Conservation (phyloP, 2,888 invertebrate genomes). For the Melinaea menophilus region DNA sequence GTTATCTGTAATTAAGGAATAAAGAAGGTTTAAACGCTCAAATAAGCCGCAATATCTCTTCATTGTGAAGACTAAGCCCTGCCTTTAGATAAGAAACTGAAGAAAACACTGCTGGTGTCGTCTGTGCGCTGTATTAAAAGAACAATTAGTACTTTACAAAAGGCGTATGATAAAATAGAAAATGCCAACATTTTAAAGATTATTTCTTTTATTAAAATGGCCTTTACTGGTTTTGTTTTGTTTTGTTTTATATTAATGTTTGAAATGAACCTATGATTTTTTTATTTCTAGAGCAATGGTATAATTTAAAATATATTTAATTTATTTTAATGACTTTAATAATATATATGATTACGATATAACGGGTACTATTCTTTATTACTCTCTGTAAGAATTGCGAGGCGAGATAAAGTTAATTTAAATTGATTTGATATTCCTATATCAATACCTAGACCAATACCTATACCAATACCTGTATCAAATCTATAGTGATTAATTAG, state of each 20-base stretch:
- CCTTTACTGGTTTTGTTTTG: background rate
- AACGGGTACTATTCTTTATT: too few species aligned
- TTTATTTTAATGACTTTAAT: too few species aligned
- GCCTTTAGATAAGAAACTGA: conserved; percentile 21
- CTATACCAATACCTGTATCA: too few species aligned
- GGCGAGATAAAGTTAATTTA: too few species aligned
- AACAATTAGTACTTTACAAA: conserved; percentile 1
- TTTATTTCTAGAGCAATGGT: too few species aligned
- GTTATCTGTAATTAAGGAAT: conserved; percentile 18
- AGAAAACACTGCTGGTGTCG: conserved; percentile 14
- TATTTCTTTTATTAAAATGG: background rate
- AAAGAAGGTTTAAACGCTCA: conserved; percentile 20
- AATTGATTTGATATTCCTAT: too few species aligned
- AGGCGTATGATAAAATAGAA: background rate
- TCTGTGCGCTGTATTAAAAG: background rate
- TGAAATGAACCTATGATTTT: too few species aligned
- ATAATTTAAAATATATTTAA: too few species aligned
- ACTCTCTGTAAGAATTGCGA: too few species aligned
- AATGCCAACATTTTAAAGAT: background rate
- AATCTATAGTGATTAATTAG: too few species aligned
- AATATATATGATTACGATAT: too few species aligned
- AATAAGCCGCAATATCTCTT: conserved; percentile 23
- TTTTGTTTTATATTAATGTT: background rate
- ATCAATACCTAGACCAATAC: too few species aligned
- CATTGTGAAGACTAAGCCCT: conserved; percentile 20